Conservation (phyloP, 2,888 invertebrate species). For the Slavum lentiscoides region DNA sequence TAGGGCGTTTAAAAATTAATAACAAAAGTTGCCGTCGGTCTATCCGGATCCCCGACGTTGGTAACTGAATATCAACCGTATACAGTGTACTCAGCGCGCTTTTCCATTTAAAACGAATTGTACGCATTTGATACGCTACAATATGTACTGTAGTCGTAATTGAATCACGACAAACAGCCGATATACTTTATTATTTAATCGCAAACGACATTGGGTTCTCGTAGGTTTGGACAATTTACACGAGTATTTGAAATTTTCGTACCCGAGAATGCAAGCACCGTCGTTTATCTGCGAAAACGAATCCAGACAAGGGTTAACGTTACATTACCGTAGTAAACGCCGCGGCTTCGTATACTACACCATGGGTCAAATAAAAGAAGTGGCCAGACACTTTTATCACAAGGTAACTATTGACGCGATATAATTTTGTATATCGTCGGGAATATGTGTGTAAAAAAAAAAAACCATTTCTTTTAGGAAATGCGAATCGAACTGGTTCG, state of each 20-base stretch:
- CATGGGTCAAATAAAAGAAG: constrained; percentile 93
- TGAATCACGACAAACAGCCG: too few species aligned
- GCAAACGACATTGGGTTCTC: too few species aligned
- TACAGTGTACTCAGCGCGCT: neutral
- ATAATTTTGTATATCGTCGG: neutral
- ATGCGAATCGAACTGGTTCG: constrained; percentile 87
- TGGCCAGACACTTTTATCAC: constrained; percentile 90
- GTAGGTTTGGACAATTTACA: constrained; percentile 87
- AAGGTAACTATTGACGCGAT: constrained; percentile 61
- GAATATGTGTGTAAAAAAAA: too few species aligned
- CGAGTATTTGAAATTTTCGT: constrained; percentile 94
- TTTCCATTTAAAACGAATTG: neutral
- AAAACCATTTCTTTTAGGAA: constrained; percentile 61
- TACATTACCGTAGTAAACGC: constrained; percentile 91
- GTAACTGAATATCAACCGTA: neutral
- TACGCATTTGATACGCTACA: too few species aligned
- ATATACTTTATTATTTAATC: too few species aligned
- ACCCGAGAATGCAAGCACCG: constrained; percentile 86
- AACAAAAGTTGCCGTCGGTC: neutral
- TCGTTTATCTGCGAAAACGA: constrained; percentile 97
- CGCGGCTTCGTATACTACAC: constrained; percentile 95
- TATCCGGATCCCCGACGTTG: neutral
- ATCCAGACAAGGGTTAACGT: constrained; percentile 84
- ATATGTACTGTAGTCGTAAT: too few species aligned
- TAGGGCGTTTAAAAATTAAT: neutral